Conservation (phyloP, 1,140 invertebrate genomes). For the Heterodera schachtii region DNA sequence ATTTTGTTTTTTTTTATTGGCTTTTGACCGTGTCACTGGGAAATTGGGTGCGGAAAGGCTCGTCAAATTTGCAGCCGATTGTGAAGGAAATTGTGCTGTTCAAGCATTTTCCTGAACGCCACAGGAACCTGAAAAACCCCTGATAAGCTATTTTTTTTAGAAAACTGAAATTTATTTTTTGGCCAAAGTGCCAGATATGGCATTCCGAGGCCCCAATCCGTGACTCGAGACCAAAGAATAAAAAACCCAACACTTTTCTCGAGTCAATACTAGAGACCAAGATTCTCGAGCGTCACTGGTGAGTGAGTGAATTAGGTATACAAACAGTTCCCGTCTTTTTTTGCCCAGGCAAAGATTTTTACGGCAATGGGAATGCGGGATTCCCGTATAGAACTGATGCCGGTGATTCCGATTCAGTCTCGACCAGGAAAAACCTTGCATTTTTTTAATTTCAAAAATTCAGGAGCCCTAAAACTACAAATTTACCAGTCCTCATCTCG, state of each 20-base stretch:
- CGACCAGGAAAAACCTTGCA: background rate
- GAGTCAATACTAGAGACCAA: too few species aligned
- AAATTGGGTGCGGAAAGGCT: conserved; percentile 65
- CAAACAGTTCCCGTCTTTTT: too few species aligned
- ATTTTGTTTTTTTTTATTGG: background rate
- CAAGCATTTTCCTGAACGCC: conserved; percentile 63
- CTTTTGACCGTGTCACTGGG: conserved; percentile 44
- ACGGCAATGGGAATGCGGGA: too few species aligned
- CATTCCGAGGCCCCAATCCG: too few species aligned
- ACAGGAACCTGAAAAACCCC: conserved; percentile 43
- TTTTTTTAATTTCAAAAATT: background rate
- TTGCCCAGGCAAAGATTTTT: too few species aligned
- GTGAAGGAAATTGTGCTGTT: conserved; percentile 61
- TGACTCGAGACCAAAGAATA: too few species aligned
- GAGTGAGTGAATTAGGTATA: too few species aligned
- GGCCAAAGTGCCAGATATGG: too few species aligned
- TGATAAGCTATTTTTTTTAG: background rate
- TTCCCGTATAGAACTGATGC: too few species aligned
- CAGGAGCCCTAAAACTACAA: background rate
- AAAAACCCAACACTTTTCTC: too few species aligned
- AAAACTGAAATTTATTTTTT: background rate
- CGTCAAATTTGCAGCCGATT: conserved; percentile 65
- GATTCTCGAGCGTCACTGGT: too few species aligned
- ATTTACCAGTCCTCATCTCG: conserved; percentile 50
- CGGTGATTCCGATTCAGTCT: too few species aligned